Base-by-base conservation (phyloP, 2,888 invertebrate species). In the Ormyrus rosae region DNA sequence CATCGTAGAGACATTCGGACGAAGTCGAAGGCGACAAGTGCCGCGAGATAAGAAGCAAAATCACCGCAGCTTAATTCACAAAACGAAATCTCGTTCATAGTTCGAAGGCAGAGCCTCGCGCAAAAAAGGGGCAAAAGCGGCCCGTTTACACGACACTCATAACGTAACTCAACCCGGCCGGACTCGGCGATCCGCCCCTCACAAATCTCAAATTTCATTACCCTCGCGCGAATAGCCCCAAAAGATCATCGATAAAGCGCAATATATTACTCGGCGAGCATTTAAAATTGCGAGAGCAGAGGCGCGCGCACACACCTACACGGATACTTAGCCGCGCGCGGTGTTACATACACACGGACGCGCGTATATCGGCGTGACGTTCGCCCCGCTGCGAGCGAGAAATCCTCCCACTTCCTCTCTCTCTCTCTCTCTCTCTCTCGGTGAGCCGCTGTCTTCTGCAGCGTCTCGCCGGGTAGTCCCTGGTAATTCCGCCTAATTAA, bases 401-500 rank as follows among this genome's bases (percentile, higher is more conserved):
- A 63, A 45, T 9, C 10, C 63, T n/a, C 34, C 19, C 34, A 45
- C 34, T 34, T 34, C 34, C 34, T 34, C 34, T 34, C 34, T 34
- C 13, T 13, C 34, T 34, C 34, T 34, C 34, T 34, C 34, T 34
- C 13, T 13, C 34, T 34, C 34, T 34, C 34, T 34, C 34, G 34
- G 34, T 34, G 34, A 3, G 34, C 34, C 34, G 34, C 34, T 4
- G 34, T 4, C 34, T 34, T 34, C 34, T 3, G 34, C 3, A 4
- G 34, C 34, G 10, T 45, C 34, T 61, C 2, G 34, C 34, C 34
- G 34, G 10, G 11, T 64, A 65, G 65, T 51, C 11, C 63, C 81
- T 81, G 83, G 85, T 86, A 86, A 85, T 88, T 84, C 84, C 83
- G 80, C 81, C 85, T 88, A 90, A 90, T 90, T 90, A 90, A 89